These are phyloP conservation scores for Liposcelis brunnea DNA, from an alignment of 2,888 invertebrate genomes.

Conservation along the genomic window DNA sequence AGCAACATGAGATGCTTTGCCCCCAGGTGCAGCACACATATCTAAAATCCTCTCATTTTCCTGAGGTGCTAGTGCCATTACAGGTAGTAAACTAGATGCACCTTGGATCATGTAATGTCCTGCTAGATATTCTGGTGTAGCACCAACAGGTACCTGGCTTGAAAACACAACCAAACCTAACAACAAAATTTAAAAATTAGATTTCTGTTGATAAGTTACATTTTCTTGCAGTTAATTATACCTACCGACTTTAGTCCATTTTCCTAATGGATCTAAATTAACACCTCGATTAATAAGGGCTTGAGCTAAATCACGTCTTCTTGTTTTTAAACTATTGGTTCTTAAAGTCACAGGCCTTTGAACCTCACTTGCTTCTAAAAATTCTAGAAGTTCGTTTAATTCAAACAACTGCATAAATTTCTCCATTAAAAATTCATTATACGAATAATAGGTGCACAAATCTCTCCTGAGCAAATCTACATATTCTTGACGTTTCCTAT, in stretches of 20 bases:
- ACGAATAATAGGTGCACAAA: constrained; percentile 87
- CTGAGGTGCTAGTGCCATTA: constrained; percentile 94
- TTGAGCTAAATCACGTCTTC: constrained; percentile 83
- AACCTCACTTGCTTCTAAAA: constrained; percentile 90
- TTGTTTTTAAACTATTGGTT: constrained; percentile 85
- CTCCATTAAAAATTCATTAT: constrained; percentile 90
- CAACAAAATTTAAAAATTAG: too few species aligned
- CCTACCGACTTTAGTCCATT: constrained; percentile 80
- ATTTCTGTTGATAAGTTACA: too few species aligned
- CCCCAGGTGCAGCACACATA: constrained; percentile 97
- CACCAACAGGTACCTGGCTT: constrained; percentile 90
- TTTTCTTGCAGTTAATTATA: too few species aligned
- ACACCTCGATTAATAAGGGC: constrained; percentile 91
- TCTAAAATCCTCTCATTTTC: constrained; percentile 89
- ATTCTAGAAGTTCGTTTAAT: constrained; percentile 72
- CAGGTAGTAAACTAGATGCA: constrained; percentile 90
- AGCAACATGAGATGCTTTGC: constrained; percentile 95
- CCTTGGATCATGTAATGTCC: constrained; percentile 93
- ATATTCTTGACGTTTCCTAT: constrained; percentile 43
- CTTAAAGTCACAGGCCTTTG: constrained; percentile 89
- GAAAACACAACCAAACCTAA: constrained; percentile 84
- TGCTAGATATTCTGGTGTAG: constrained; percentile 96
- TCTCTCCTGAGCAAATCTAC: constrained; percentile 61
- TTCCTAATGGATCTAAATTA: constrained; percentile 93
- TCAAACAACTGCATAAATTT: constrained; percentile 81